Evolutionary conservation across 1,140 invertebrate species (phyloP).

Genomic region (Pogonomyrmex barbatus): DNA sequence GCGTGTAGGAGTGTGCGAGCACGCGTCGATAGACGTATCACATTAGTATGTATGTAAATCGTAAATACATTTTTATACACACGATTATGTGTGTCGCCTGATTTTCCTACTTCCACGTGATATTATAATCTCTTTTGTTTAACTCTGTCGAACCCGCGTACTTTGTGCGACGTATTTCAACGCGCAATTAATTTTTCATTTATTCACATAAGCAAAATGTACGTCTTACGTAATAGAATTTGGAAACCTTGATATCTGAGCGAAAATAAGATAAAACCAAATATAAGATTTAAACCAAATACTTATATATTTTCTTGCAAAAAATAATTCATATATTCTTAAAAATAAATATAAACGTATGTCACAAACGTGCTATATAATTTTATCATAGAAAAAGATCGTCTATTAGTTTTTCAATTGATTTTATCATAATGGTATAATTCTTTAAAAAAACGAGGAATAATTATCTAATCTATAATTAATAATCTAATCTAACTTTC

Average conservation of each 20-base stretch:
- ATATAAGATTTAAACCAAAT: not conserved
- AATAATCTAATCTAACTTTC: not conserved
- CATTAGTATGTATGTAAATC: conserved; percentile 61
- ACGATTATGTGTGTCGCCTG: conserved; percentile 19
- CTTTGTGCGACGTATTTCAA: not conserved
- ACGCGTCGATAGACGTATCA: conserved; percentile 20
- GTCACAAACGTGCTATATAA: not conserved
- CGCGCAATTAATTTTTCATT: not conserved
- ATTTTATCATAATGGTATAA: not conserved
- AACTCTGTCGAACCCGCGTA: not conserved
- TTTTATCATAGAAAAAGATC: not conserved
- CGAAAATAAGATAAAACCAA: not conserved
- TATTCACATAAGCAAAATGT: not conserved
- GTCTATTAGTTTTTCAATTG: not conserved
- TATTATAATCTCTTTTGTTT: conserved; percentile 13
- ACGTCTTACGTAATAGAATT: not conserved
- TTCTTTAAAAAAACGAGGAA: not conserved
- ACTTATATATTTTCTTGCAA: not conserved
- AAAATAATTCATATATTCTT: not conserved
- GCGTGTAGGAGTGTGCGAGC: not conserved
- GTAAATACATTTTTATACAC: conserved; percentile 51
- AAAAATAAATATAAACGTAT: not conserved
- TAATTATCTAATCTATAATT: not conserved
- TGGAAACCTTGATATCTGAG: too few species aligned
- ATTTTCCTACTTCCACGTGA: conserved; percentile 37